phyloP scores from a whole-genome alignment of 2,113 vertebrate genomes.

The Oxyruncus cristatus region DNA sequence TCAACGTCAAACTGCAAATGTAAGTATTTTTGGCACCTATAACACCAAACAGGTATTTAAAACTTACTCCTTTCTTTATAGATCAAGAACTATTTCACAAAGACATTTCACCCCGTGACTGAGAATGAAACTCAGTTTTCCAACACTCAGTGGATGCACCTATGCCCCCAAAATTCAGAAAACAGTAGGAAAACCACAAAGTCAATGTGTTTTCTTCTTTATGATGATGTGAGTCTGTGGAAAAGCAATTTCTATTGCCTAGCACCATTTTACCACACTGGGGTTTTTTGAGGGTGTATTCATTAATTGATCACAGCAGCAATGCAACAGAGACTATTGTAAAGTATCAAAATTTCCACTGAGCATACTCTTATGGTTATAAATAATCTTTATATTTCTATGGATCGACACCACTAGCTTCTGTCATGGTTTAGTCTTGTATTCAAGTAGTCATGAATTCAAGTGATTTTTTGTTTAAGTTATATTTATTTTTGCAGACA shows the following conservation, averaged over 20 bases:
- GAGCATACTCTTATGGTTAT: not conserved
- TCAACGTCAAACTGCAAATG: not conserved
- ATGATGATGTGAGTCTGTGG: not conserved
- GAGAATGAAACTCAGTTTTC: not conserved
- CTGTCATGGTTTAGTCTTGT: not conserved
- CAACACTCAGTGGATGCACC: not conserved
- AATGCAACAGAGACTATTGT: not conserved
- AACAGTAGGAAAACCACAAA: slow-evolving; percentile 48
- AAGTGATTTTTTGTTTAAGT: not conserved
- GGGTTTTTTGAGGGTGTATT: not conserved
- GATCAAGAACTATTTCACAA: not conserved
- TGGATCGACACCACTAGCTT: not conserved
- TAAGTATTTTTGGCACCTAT: not conserved
- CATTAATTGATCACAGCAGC: not conserved
- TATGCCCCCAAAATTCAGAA: not conserved
- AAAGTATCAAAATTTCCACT: not conserved
- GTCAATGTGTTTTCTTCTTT: not conserved
- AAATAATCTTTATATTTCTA: not conserved
- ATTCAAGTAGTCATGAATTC: not conserved
- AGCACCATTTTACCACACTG: not conserved
- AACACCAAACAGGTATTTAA: not conserved
- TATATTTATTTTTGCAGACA: not conserved
- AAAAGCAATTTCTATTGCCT: slow-evolving; percentile 3
- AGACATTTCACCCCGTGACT: not conserved
- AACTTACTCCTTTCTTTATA: not conserved